Evolutionary conservation across 2,888 invertebrate species (phyloP).

Genomic region (Spilarctia lutea): DNA sequence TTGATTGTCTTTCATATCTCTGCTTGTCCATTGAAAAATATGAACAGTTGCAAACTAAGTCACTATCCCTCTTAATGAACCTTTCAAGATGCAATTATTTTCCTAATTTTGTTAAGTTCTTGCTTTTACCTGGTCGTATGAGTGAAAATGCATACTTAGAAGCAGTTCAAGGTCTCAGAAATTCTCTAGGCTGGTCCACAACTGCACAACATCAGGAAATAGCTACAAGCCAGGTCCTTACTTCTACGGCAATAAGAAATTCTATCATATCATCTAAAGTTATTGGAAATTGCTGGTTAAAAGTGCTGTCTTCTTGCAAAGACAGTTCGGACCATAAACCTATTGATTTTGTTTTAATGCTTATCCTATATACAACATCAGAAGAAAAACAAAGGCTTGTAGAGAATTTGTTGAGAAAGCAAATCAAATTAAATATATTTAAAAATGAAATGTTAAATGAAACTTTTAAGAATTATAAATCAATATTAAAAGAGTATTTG

Average conservation of each 20-base stretch:
- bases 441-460: constrained; percentile 86
- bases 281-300: constrained; percentile 86
- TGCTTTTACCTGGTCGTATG: constrained; percentile 81
- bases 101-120: constrained; percentile 86
- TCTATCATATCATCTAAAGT: constrained; percentile 85
- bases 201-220: constrained; percentile 82
- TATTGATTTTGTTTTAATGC: constrained; percentile 89
- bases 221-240: constrained; percentile 86
- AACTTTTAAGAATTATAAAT: constrained; percentile 84
- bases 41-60: constrained; percentile 85
- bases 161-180: constrained; percentile 80
- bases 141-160: constrained; percentile 69
- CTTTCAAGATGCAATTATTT: constrained; percentile 81
- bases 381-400: constrained; percentile 87
- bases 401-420: constrained; percentile 88
- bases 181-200: constrained; percentile 80
- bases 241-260: constrained; percentile 86
- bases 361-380: constrained; percentile 88
- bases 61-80: constrained; percentile 84
- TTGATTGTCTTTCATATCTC: constrained; percentile 89
- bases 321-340: constrained; percentile 86
- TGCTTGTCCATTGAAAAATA: constrained; percentile 86
- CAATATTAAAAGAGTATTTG: constrained; percentile 85
- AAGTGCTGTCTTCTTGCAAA: constrained; percentile 84
- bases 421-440: constrained; percentile 87